Evolutionary conservation across 2,797 vertebrate species (phyloP).

Genomic region (Lithobates pipiens): DNA sequence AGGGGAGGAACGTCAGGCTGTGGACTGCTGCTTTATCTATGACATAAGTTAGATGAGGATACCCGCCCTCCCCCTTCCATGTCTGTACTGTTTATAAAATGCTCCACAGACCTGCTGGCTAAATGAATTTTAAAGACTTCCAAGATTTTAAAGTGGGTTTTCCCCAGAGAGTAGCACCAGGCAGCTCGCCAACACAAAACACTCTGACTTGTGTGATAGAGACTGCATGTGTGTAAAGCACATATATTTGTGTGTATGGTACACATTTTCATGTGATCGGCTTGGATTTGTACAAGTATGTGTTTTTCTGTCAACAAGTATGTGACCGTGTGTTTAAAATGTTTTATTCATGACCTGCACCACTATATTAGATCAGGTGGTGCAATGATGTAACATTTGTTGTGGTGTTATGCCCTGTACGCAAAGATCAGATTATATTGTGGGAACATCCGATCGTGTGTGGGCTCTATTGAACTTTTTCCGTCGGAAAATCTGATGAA

Average conservation of each 20-base stretch:
- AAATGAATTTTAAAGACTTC: slow-evolving; percentile 96
- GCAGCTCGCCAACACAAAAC: slow-evolving; percentile 87
- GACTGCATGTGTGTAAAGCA: slow-evolving; percentile 62
- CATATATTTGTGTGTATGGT: slow-evolving; percentile 38
- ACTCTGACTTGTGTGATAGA: slow-evolving; percentile 73
- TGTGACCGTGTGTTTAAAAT: too few species aligned
- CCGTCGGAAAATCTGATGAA: too few species aligned
- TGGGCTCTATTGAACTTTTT: too few species aligned
- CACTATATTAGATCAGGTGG: too few species aligned
- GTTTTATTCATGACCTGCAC: too few species aligned
- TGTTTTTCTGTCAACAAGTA: too few species aligned
- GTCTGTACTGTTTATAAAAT: slow-evolving; percentile 83
- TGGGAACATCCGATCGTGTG: too few species aligned
- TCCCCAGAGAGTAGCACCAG: slow-evolving; percentile 88
- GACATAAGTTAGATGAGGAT: slow-evolving; percentile 76
- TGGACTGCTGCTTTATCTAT: slow-evolving; percentile 81
- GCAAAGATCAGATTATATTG: too few species aligned
- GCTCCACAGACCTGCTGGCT: slow-evolving; percentile 90
- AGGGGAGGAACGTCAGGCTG: slow-evolving; percentile 81
- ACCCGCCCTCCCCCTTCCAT: slow-evolving; percentile 38
- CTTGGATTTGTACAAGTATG: background rate
- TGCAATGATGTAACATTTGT: too few species aligned
- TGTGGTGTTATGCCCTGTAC: too few species aligned
- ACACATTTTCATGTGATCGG: background rate
- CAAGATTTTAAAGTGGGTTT: slow-evolving; percentile 89